These are phyloP conservation scores for Tenthredo distinguenda DNA, from an alignment of 2,888 invertebrate species.

Conservation along the genomic window DNA sequence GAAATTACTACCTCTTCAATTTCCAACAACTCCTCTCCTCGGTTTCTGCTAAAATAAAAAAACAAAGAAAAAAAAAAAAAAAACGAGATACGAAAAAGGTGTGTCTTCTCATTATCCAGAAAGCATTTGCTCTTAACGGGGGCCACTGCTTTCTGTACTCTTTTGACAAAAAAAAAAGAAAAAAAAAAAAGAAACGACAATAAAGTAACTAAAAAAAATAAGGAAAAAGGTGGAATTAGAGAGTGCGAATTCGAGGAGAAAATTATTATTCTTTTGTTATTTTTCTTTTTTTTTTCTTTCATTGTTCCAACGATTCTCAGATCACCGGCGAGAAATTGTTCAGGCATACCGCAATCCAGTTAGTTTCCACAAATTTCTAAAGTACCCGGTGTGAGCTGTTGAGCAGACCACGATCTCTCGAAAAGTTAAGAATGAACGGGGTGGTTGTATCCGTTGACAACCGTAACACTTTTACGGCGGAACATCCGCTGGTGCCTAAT, in stretches of 20 bases:
- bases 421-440: slow-evolving; percentile 42
- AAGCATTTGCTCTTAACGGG: slow-evolving; percentile 40
- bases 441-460: slow-evolving; percentile 46
- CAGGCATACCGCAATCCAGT: slow-evolving; percentile 12
- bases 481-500: slow-evolving; percentile 64
- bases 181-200: not conserved
- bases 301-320: not conserved
- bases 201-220: not conserved
- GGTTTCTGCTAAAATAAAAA: slow-evolving; percentile 3
- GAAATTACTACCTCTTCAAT: slow-evolving; percentile 53
- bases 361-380: not conserved
- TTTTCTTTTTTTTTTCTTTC: not conserved
- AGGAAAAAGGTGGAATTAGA: not conserved
- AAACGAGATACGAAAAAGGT: not conserved
- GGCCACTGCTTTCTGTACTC: slow-evolving; percentile 8
- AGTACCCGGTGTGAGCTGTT: slow-evolving; percentile 10
- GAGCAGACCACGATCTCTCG: not conserved
- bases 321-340: not conserved
- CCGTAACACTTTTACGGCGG: slow-evolving; percentile 32
- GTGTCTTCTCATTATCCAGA: slow-evolving; percentile 46
- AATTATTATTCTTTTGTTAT: not conserved
- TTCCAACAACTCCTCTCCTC: slow-evolving; percentile 43
- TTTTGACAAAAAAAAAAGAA: not conserved
- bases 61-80: not conserved
- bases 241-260: not conserved